phyloP scores from a whole-genome alignment of 1,140 invertebrate species.

The Eupristina koningsbergeri region DNA sequence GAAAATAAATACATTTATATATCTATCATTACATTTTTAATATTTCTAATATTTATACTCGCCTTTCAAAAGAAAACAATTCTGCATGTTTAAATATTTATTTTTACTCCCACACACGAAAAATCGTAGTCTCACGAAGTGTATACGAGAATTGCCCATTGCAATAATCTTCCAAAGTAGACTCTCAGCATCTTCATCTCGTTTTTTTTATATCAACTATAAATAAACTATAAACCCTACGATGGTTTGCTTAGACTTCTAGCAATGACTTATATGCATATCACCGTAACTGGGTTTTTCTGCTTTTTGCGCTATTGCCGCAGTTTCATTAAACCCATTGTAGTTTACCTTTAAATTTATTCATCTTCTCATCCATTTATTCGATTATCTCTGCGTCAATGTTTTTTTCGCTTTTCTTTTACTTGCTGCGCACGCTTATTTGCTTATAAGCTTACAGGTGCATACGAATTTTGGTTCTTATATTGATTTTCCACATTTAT shows the following conservation, averaged over 20 bases:
- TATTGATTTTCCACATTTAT: background rate
- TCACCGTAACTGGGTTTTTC: slow-evolving; percentile 30
- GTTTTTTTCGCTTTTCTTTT: background rate
- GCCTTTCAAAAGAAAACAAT: slow-evolving; percentile 12
- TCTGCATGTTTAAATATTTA: background rate
- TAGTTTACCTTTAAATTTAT: slow-evolving; percentile 23
- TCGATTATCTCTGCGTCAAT: background rate
- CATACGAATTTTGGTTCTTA: slow-evolving; percentile 16
- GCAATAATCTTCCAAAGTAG: background rate
- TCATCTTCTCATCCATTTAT: background rate
- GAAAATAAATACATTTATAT: slow-evolving; percentile 4
- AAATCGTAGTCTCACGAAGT: background rate
- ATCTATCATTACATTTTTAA: background rate
- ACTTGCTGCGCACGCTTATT: background rate
- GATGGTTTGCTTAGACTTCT: slow-evolving; percentile 42
- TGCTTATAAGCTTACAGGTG: slow-evolving; percentile 15
- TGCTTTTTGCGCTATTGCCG: slow-evolving; percentile 1
- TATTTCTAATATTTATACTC: background rate
- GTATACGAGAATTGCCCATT: background rate
- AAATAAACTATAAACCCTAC: slow-evolving; percentile 46
- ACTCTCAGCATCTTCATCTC: slow-evolving; percentile 4
- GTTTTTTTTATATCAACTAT: slow-evolving; percentile 27
- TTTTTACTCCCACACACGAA: slow-evolving; percentile 23
- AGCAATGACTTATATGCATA: slow-evolving; percentile 48
- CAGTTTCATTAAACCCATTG: slow-evolving; percentile 35